These are phyloP conservation scores for Arenaria interpres DNA, from an alignment of 2,113 vertebrate species.

Conservation along the genomic window DNA sequence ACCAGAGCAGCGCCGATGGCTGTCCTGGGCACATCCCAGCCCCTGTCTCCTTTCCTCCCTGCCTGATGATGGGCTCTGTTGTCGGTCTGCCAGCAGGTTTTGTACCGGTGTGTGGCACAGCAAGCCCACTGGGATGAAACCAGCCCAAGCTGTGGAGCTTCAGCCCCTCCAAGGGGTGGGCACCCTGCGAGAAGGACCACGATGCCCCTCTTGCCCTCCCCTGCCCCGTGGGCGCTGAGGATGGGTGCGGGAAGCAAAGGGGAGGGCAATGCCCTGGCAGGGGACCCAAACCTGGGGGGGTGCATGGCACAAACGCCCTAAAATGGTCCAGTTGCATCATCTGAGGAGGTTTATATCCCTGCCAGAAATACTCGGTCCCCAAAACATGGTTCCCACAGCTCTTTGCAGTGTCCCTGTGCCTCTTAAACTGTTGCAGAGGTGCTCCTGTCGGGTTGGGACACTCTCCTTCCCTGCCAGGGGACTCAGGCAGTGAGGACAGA, in stretches of 20 bases:
- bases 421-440: neutral
- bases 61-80: accelerated
- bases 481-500: neutral
- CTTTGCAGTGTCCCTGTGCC: neutral
- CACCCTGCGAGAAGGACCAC: neutral
- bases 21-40: neutral
- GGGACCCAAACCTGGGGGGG: accelerated
- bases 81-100: neutral
- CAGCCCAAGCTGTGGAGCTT: neutral
- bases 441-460: neutral
- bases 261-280: neutral
- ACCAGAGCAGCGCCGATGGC: accelerated
- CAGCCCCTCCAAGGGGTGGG: no score
- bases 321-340: accelerated
- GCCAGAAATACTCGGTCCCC: neutral
- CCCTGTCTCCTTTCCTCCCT: neutral
- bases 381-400: accelerated
- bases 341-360: neutral
- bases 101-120: neutral
- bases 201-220: accelerated
- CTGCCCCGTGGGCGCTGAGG: neutral
- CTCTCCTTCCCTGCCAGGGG: neutral
- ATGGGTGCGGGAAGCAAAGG: neutral
- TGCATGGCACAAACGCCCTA: accelerated
- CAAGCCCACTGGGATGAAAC: neutral